A percentile compares a stretch with the other conserved stretches of the same genome.
phyloP scores from a whole-genome alignment of 2,888 invertebrate species.

The Anorthoa munda region DNA sequence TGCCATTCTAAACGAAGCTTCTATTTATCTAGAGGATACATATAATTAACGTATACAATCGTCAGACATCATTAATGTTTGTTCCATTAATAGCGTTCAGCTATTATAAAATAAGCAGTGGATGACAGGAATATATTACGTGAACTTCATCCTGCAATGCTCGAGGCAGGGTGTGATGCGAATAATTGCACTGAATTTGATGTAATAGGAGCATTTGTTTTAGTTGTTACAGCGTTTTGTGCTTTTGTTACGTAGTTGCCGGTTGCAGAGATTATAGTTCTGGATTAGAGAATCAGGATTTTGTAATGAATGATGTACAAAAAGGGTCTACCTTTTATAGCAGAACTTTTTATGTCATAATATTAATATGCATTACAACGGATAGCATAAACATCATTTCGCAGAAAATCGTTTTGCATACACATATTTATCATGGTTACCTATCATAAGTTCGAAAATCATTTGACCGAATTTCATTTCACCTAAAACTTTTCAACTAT shows the following conservation, averaged over 20 bases:
- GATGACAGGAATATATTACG: conserved; percentile 22
- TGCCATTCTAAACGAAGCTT: background rate
- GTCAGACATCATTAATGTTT: conserved; percentile 9
- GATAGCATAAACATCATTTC: too few species aligned
- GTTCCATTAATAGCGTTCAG: conserved; percentile 17
- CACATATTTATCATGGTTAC: too few species aligned
- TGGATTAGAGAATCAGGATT: background rate
- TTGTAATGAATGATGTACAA: background rate
- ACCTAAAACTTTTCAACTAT: too few species aligned
- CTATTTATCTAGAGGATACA: background rate
- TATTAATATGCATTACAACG: too few species aligned
- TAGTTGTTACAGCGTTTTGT: background rate
- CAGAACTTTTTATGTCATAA: too few species aligned
- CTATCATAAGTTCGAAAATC: too few species aligned
- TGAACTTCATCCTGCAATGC: conserved; percentile 14
- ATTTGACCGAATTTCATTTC: too few species aligned
- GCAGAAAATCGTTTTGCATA: too few species aligned
- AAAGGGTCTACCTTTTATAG: too few species aligned
- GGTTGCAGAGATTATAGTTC: background rate
- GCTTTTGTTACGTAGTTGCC: background rate
- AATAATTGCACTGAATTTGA: conserved; percentile 25
- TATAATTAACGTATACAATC: background rate
- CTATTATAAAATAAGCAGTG: conserved; percentile 7
- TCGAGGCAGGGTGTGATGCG: background rate
- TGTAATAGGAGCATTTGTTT: conserved; percentile 17